These are phyloP conservation scores for Diplolepis rosae DNA, from an alignment of 2,888 invertebrate species.

Conservation along the genomic window DNA sequence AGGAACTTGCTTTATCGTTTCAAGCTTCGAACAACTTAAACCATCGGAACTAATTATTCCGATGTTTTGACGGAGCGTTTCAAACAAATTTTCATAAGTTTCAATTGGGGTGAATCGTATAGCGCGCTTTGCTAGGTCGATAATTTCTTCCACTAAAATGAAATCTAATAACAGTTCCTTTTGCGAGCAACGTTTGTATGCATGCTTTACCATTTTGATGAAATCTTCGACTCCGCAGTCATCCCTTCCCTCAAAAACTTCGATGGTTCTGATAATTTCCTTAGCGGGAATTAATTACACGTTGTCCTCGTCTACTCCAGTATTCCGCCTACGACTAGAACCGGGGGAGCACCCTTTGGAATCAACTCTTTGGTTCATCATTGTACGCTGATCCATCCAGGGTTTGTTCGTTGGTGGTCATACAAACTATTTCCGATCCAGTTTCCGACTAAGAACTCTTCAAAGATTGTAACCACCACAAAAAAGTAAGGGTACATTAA, in stretches of 20 bases:
- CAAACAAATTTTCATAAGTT: neutral
- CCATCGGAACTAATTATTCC: neutral
- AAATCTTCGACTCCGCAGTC: neutral
- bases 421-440: no score
- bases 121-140: neutral
- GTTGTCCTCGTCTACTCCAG: no score
- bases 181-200: neutral
- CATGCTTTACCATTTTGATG: neutral
- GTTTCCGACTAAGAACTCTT: no score
- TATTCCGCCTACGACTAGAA: no score
- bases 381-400: no score
- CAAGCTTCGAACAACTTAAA: neutral
- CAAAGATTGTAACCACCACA: no score
- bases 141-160: neutral
- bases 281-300: neutral
- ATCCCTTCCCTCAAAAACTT: neutral
- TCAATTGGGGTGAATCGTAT: neutral
- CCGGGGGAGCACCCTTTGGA: no score
- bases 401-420: no score
- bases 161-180: neutral
- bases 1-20: neutral
- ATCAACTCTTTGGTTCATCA: no score
- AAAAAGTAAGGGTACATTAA: no score
- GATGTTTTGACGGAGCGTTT: neutral
- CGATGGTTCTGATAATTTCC: neutral